A percentile compares a stretch with the other conserved stretches of the same genome.
phyloP scores from a whole-genome alignment of 1,140 invertebrate species.

The Papilio aristodemus region DNA sequence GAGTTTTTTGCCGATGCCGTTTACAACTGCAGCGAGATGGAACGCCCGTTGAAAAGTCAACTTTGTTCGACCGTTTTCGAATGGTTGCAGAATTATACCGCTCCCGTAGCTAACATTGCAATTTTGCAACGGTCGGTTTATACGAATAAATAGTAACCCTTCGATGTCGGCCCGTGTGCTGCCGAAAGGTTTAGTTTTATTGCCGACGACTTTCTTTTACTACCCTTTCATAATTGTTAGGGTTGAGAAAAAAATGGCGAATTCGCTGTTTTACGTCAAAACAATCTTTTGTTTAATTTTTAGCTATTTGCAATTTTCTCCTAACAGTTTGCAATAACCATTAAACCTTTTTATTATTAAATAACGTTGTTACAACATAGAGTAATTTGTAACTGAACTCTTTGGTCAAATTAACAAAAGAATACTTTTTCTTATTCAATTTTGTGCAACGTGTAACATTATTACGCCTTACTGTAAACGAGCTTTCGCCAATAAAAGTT shows the following conservation, averaged over 20 bases:
- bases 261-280: slow-evolving; percentile 51
- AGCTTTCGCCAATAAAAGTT: neutral
- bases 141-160: slow-evolving; percentile 71
- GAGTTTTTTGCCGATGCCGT: slow-evolving; percentile 59
- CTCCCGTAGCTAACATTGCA: slow-evolving; percentile 46
- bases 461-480: neutral
- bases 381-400: slow-evolving; percentile 4
- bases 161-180: slow-evolving; percentile 63
- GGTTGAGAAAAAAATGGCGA: slow-evolving; percentile 49
- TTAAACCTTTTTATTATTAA: slow-evolving; percentile 34
- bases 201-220: slow-evolving; percentile 60
- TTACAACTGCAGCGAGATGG: slow-evolving; percentile 59
- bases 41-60: slow-evolving; percentile 48
- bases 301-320: slow-evolving; percentile 49
- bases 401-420: neutral
- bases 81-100: slow-evolving; percentile 54
- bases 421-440: neutral
- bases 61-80: slow-evolving; percentile 47
- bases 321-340: slow-evolving; percentile 41
- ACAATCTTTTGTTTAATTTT: slow-evolving; percentile 51
- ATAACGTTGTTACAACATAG: neutral
- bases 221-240: slow-evolving; percentile 63
- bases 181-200: slow-evolving; percentile 68
- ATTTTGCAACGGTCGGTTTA: slow-evolving; percentile 59
- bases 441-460: neutral